Percentiles rank a stretch among this genome's conserved stretches.
Evolutionary conservation across 2,888 invertebrate species (phyloP).

Genomic region (Chloroclystis v-ata): DNA sequence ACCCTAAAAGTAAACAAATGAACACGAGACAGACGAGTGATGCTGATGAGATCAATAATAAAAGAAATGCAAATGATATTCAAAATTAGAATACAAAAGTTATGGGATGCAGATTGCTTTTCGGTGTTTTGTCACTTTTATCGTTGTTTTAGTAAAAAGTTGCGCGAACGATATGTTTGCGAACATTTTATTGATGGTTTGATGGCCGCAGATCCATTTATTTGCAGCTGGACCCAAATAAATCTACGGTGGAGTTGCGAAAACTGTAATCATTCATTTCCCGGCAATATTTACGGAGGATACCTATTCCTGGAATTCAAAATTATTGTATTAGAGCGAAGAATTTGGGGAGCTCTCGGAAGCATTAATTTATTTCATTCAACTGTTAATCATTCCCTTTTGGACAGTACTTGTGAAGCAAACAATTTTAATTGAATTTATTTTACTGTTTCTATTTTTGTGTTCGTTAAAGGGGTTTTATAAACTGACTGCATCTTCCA

Average conservation of each 20-base stretch:
- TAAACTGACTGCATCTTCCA: too few relatives aligned
- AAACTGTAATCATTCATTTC: slow-evolving; percentile 59
- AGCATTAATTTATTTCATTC: slow-evolving; percentile 14
- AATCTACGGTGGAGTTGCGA: slow-evolving; percentile 49
- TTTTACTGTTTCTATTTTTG: neutral
- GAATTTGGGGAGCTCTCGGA: slow-evolving; percentile 5
- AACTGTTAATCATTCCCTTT: slow-evolving; percentile 7
- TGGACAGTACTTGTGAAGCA: neutral
- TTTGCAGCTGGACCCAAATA: slow-evolving; percentile 56
- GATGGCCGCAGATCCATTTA: slow-evolving; percentile 47
- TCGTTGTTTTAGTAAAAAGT: slow-evolving; percentile 38
- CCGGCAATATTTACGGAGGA: slow-evolving; percentile 24
- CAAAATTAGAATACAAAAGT: neutral
- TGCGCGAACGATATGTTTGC: slow-evolving; percentile 48
- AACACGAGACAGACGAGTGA: too few relatives aligned
- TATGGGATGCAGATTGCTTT: slow-evolving; percentile 4
- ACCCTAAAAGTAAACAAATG: too few relatives aligned
- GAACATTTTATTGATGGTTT: slow-evolving; percentile 60
- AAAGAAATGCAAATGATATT: neutral
- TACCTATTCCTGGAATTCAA: slow-evolving; percentile 22
- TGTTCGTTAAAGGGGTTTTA: too few relatives aligned
- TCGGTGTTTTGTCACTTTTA: slow-evolving; percentile 22
- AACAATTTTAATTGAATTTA: slow-evolving; percentile 1
- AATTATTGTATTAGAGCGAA: slow-evolving; percentile 24
- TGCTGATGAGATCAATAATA: neutral